phyloP scores from a whole-genome alignment of 2,113 vertebrate species.

The Cettia cetti region DNA sequence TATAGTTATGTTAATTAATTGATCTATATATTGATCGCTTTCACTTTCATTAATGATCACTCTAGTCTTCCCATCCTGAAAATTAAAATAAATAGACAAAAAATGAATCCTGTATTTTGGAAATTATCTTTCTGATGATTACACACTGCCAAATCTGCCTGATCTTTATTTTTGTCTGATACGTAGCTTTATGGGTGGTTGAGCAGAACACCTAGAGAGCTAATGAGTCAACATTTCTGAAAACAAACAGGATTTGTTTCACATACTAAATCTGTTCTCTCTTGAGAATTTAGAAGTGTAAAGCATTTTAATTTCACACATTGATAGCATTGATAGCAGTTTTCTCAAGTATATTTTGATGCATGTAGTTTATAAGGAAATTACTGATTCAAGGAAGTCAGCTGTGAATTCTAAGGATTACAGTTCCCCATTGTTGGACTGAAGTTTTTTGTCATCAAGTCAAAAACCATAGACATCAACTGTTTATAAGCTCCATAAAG shows the following conservation, averaged over 20 bases:
- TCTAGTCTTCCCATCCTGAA: not conserved
- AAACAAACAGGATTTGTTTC: slow-evolving; percentile 24
- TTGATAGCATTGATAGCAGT: not conserved
- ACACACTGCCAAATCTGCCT: not conserved
- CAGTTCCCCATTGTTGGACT: not conserved
- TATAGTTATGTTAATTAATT: not conserved
- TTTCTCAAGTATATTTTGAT: slow-evolving; percentile 13
- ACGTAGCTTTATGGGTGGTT: not conserved
- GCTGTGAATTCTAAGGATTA: not conserved
- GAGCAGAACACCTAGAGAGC: not conserved
- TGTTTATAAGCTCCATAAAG: not conserved
- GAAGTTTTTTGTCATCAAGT: not conserved
- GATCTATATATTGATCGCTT: not conserved
- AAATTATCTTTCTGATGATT: not conserved
- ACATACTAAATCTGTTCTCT: not conserved
- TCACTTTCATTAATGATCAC: slow-evolving; percentile 6
- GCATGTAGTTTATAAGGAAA: not conserved
- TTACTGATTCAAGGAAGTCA: slow-evolving; percentile 3
- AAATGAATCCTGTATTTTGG: not conserved
- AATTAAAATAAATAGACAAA: not conserved
- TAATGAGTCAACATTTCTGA: slow-evolving; percentile 7
- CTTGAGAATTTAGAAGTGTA: not conserved
- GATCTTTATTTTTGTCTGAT: not conserved
- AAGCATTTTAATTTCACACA: slow-evolving; percentile 35
- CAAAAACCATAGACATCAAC: not conserved